Evolutionary conservation across 2,888 invertebrate genomes (phyloP), one percentile per base, ranked within the genome.

Genomic region (Cylloceria caligata): DNA sequence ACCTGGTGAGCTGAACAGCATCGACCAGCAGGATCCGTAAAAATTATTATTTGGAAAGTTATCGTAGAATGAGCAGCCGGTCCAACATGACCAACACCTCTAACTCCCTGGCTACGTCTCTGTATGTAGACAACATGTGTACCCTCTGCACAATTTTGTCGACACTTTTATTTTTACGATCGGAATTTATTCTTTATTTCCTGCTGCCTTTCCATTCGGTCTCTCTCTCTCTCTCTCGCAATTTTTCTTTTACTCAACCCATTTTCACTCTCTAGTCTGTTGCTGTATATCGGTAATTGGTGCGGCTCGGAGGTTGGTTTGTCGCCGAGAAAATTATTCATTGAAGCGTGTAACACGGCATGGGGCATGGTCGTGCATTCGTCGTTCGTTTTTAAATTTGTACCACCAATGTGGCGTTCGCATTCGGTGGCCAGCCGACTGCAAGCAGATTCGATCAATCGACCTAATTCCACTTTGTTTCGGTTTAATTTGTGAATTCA

Each of bases 381-480:
- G 16, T 21, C 47, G 67, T 67, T 13, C 34, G 24, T 36, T 71
- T 65, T 39, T 30, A 60, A 39, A 60, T 67, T 67, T 73, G 55
- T 60, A 73, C 57, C 16, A 4, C 11, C 60, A 21, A 60, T 49
- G 24, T 39, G 49, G 11, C 24, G 7, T 39, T 24, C 52, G 52
- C 52, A 24, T 13, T 24, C n/a, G 13, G 71, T 4, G 9, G n/a
- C 19, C 16, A 16, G 2, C 16, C 45, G 24, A 30, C 49, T 19
- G 52, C 30, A 60, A 42, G 11, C 7, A n/a, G 30, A 64, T 80
- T 71, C 75, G 45, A 80, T 80, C 75, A 65, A 71, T 71, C 71
- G 47, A 21, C 49, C 42, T 80, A 57, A 75, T 69, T 80, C 24
- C 52, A 42, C 60, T 79, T 49, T 69, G 77, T 45, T 34, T 49